Conservation (phyloP, 2,888 invertebrate species). For the Agonopterix alstromeriana region DNA sequence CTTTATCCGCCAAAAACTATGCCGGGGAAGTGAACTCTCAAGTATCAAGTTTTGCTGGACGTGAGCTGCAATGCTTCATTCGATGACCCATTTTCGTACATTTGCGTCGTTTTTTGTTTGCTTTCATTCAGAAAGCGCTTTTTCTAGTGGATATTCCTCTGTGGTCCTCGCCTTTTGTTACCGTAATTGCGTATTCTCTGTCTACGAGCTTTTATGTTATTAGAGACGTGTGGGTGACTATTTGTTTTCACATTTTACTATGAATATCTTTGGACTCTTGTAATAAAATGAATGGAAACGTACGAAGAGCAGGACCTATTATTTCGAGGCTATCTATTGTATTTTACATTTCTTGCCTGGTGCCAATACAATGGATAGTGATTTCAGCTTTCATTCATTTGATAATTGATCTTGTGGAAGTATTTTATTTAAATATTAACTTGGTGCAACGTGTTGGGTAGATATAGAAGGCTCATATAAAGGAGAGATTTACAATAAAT, state of each 20-base stretch:
- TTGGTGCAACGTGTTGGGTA: too few relatives aligned
- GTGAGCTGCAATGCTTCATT: conserved; percentile 32
- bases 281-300: not conserved
- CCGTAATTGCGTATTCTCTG: conserved; percentile 33
- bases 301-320: too few relatives aligned
- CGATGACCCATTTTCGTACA: conserved; percentile 55
- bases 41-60: conserved; percentile 29
- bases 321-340: too few relatives aligned
- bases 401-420: too few relatives aligned
- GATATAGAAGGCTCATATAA: too few relatives aligned
- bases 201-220: conserved; percentile 13
- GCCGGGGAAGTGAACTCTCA: conserved; percentile 17
- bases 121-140: conserved; percentile 35
- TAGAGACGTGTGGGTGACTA: conserved; percentile 4
- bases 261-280: not conserved
- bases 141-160: conserved; percentile 27
- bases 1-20: conserved; percentile 10
- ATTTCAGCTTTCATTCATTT: too few relatives aligned
- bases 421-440: too few relatives aligned
- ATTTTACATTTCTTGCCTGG: too few relatives aligned
- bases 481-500: too few relatives aligned
- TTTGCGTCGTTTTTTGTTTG: conserved; percentile 41
- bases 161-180: conserved; percentile 30
- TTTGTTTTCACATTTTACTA: conserved; percentile 1
- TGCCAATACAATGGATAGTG: too few relatives aligned